Conservation (phyloP, 1,140 invertebrate genomes). For the Formica selysi region DNA sequence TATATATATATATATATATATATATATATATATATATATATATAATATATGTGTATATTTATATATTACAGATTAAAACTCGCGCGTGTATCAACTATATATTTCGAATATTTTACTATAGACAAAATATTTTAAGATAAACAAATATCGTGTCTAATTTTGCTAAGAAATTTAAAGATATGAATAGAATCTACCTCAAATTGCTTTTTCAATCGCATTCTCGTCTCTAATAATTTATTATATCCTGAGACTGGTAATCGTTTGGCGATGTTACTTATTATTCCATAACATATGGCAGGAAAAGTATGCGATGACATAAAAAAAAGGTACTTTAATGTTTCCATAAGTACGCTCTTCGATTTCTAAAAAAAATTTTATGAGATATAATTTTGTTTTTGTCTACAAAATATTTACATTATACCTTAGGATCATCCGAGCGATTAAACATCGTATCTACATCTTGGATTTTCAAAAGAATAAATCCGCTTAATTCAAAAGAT, state of each 20-base stretch:
- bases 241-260: conserved; percentile 86
- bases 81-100: too few species aligned
- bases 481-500: conserved; percentile 86
- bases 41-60: background rate
- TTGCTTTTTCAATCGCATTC: conserved; percentile 87
- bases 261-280: conserved; percentile 86
- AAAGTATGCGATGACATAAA: conserved; percentile 88
- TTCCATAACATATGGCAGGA: conserved; percentile 87
- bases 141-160: background rate
- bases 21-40: too few species aligned
- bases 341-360: conserved; percentile 87
- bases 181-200: conserved; percentile 84
- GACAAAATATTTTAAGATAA: background rate
- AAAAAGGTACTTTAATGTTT: conserved; percentile 86
- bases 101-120: background rate
- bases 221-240: conserved; percentile 86
- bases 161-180: conserved; percentile 1
- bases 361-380: conserved; percentile 76
- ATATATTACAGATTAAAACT: background rate
- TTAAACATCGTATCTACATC: conserved; percentile 88
- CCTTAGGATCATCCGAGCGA: conserved; percentile 79
- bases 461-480: background rate
- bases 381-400: background rate
- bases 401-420: conserved; percentile 20
- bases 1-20: too few species aligned